Conservation (phyloP, 2,113 vertebrate genomes). For the Oryzias celebensis region DNA sequence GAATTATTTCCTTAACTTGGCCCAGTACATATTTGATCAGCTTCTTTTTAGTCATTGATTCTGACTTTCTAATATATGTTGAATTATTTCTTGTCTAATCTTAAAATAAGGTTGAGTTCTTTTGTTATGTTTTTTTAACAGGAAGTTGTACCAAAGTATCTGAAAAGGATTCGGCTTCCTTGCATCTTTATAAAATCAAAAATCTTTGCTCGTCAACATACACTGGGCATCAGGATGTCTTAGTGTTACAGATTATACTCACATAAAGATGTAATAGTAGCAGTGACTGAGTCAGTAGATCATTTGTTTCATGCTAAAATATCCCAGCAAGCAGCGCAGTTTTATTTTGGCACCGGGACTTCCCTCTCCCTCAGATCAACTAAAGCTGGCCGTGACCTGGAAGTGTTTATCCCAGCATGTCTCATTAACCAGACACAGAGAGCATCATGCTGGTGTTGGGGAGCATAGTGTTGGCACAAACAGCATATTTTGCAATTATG, state of each 20-base stretch:
- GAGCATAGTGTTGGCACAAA: constrained; percentile 59
- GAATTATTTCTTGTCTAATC: no score
- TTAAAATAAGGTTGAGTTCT: no score
- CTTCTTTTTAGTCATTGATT: no score
- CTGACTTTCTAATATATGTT: no score
- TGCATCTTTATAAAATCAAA: no score
- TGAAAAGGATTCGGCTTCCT: no score
- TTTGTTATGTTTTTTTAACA: no score
- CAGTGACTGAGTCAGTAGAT: neutral
- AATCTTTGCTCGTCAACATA: no score
- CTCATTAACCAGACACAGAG: constrained; percentile 71
- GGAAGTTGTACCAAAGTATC: no score
- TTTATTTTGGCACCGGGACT: constrained; percentile 54
- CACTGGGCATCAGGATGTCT: neutral
- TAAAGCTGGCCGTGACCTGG: constrained; percentile 59
- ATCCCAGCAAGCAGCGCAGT: constrained; percentile 29
- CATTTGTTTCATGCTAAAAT: constrained; percentile 6
- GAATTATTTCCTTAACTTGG: no score
- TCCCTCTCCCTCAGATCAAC: constrained; percentile 33
- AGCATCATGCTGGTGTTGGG: constrained; percentile 50
- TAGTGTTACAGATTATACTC: neutral
- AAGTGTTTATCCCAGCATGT: constrained; percentile 69
- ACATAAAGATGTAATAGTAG: neutral
- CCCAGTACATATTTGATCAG: no score
- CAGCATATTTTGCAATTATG: constrained; percentile 34